Evolutionary conservation across 2,113 vertebrate genomes (phyloP), one percentile per base, ranked within the genome.

Genomic region (Rhinichthys klamathensis): DNA sequence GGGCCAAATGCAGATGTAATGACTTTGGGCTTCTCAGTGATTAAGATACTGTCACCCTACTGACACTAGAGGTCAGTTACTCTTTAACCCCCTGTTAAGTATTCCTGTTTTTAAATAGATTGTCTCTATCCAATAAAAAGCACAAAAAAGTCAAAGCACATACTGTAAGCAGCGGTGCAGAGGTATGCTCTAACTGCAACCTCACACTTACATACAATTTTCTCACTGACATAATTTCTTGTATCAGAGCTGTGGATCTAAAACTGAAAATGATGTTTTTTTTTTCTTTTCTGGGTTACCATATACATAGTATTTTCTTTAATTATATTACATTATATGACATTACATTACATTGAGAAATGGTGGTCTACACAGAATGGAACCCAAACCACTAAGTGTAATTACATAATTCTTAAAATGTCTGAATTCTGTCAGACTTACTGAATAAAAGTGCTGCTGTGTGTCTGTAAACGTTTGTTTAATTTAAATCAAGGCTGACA

Each of bases 11-110:
- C 91, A 91, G 92, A 92, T 92, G 88, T 94, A 94, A 95, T 95
- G 94, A 93, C 94, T 94, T 94, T 94, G 92, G 93, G 89, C 93
- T 94, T 93, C 93, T 94, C 93, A 94, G 93, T 94, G 94, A 95
- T 95, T 94, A 95, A 94, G 94, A 94, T 94, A 95, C 94, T 94
- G 94, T 95, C 94, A 94, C 92, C 89, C 91, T 83, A 89, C 93
- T 94, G 94, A 93, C 94, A 93, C 91, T 92, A 88, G 49, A 92
- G 94, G 94, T 95, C 94, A 95, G 93, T 89, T 91, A 92, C 94
- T 95, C 94, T 95, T 95, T 95, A 95, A 94, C 94, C 94, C 90
- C 90, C 90, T 94, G 94, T 94, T 95, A 95, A 95, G 94, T 94
- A 94, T 94, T 93, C 91, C 93, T 95, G 93, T 94, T 93, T 94